Percentiles rank a stretch among this genome's conserved stretches.
phyloP scores from a whole-genome alignment of 1,140 invertebrate species.

The Penaeus vannamei region DNA sequence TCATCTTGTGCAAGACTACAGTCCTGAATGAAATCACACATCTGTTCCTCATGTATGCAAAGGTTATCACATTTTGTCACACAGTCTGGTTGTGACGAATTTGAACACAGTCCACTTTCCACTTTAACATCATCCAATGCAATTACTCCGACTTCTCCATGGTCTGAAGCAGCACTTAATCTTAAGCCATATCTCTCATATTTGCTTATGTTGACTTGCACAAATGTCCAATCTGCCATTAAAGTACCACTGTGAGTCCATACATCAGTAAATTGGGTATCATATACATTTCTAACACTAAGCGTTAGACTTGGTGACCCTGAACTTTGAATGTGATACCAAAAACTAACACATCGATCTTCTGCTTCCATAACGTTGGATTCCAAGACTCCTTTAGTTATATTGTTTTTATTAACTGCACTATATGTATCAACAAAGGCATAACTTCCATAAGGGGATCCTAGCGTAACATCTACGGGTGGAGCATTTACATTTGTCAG shows the following conservation, averaged over 20 bases:
- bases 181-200: slow-evolving; percentile 11
- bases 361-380: slow-evolving; percentile 36
- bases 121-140: slow-evolving; percentile 53
- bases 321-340: slow-evolving; percentile 52
- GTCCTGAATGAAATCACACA: slow-evolving; percentile 54
- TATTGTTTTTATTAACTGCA: neutral
- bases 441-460: slow-evolving; percentile 47
- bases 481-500: slow-evolving; percentile 44
- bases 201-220: slow-evolving; percentile 29
- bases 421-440: slow-evolving; percentile 51
- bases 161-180: slow-evolving; percentile 34
- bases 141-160: slow-evolving; percentile 39
- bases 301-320: slow-evolving; percentile 19
- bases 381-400: slow-evolving; percentile 23
- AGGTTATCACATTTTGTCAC: slow-evolving; percentile 41
- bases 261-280: neutral
- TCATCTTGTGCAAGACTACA: slow-evolving; percentile 54
- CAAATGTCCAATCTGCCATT: slow-evolving; percentile 48
- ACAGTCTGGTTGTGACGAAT: slow-evolving; percentile 50
- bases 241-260: neutral
- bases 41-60: slow-evolving; percentile 53
- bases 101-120: slow-evolving; percentile 13
- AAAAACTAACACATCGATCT: slow-evolving; percentile 47
- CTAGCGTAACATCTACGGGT: slow-evolving; percentile 48
- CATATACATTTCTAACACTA: slow-evolving; percentile 9